phyloP scores from a whole-genome alignment of 2,797 vertebrate genomes.

The Geotria australis region DNA sequence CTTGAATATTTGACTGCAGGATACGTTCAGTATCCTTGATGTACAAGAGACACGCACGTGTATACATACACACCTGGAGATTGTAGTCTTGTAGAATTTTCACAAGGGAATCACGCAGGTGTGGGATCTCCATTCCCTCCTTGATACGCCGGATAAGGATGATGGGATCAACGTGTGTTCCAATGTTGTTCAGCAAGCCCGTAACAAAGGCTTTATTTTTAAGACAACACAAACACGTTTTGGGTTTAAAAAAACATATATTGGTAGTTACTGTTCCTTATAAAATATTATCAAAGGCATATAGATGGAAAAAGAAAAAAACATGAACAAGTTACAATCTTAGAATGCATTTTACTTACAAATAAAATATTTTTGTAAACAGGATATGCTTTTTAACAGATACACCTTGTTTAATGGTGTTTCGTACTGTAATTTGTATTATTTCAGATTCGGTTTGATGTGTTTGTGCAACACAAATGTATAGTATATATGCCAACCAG shows the following conservation, averaged over 20 bases:
- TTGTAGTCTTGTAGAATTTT: slow-evolving; percentile 98
- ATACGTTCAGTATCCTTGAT: too few relatives aligned
- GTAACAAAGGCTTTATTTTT: slow-evolving; percentile 58
- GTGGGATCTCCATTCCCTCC: slow-evolving; percentile 96
- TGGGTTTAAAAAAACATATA: slow-evolving; percentile 1
- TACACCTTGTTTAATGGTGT: neutral
- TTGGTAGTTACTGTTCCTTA: neutral
- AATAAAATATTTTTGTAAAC: neutral
- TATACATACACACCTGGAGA: slow-evolving; percentile 30
- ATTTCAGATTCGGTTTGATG: neutral
- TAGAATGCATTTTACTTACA: neutral
- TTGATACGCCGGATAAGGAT: slow-evolving; percentile 84
- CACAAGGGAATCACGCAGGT: slow-evolving; percentile 75
- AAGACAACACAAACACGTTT: neutral
- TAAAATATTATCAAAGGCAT: neutral
- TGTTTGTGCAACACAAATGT: neutral
- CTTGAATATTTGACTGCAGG: too few relatives aligned
- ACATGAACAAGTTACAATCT: neutral
- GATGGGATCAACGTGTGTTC: slow-evolving; percentile 87
- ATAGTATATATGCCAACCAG: slow-evolving; percentile 24
- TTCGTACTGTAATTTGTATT: neutral
- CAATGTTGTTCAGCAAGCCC: slow-evolving; percentile 84
- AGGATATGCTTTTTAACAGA: too few relatives aligned
- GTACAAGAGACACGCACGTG: neutral
- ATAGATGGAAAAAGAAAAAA: neutral